Percentiles rank a stretch among this genome's conserved stretches.
These are phyloP conservation scores for Glaucidium brasilianum DNA, from an alignment of 2,113 vertebrate genomes.

Conservation along the genomic window DNA sequence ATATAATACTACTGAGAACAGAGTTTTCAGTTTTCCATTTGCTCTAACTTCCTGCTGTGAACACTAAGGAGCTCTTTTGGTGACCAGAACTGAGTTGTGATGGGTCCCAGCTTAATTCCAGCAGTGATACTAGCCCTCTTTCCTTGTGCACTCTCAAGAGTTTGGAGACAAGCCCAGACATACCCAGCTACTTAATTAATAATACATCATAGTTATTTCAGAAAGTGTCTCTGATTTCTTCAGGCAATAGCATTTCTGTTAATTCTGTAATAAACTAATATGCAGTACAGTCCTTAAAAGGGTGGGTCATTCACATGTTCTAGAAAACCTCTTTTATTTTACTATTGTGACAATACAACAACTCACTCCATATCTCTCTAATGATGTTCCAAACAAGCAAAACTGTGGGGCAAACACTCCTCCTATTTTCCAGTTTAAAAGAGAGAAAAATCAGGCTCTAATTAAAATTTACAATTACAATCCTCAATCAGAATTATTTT, in stretches of 20 bases:
- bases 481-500: neutral
- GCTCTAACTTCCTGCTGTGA: neutral
- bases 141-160: neutral
- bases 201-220: slow-evolving; percentile 34
- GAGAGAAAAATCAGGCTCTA: neutral
- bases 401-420: neutral
- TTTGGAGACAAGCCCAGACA: neutral
- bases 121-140: neutral
- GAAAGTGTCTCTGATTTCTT: slow-evolving; percentile 17
- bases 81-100: neutral
- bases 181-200: slow-evolving; percentile 11
- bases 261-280: neutral
- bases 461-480: neutral
- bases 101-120: neutral
- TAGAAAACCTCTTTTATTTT: neutral
- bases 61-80: neutral
- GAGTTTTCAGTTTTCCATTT: neutral
- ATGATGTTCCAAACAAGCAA: neutral
- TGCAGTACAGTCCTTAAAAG: neutral
- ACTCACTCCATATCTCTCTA: neutral
- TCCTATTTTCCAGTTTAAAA: neutral
- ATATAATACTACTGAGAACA: neutral
- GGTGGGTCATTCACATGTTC: neutral
- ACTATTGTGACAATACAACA: neutral
- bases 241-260: neutral